Percentiles rank a stretch among this genome's conserved stretches.
Evolutionary conservation across 2,797 vertebrate genomes (phyloP).

Genomic region (Nasua narica): DNA sequence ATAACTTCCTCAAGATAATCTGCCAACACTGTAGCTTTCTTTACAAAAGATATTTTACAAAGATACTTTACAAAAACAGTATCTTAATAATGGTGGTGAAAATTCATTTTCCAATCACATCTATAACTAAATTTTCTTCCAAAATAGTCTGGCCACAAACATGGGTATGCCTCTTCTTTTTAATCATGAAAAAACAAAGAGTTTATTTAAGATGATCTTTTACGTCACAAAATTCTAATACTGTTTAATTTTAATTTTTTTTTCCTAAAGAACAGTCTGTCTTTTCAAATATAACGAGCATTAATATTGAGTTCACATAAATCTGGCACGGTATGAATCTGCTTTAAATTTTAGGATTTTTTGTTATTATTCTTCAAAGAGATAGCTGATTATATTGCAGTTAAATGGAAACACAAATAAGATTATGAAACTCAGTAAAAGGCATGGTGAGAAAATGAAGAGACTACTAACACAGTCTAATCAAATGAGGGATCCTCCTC

Average conservation of each 20-base stretch:
- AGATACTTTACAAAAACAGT: neutral
- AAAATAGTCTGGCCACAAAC: constrained; percentile 3
- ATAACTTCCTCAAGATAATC: neutral
- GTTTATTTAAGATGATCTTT: neutral
- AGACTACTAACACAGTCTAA: neutral
- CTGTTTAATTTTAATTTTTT: neutral
- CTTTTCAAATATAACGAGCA: neutral
- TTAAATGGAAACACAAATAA: neutral
- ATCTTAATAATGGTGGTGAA: neutral
- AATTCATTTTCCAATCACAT: neutral
- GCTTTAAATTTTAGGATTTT: constrained; percentile 3
- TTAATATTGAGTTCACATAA: neutral
- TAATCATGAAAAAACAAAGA: neutral
- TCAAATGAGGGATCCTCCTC: neutral
- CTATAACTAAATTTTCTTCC: constrained; percentile 25
- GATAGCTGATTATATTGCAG: neutral
- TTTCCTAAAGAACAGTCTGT: neutral
- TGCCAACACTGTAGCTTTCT: neutral
- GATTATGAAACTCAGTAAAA: neutral
- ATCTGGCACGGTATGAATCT: neutral
- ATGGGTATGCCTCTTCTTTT: neutral
- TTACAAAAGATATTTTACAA: too few species aligned
- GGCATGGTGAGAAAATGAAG: neutral
- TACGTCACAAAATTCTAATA: neutral
- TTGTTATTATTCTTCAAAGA: neutral